Evolutionary conservation across 2,888 invertebrate species (phyloP), one percentile per base, ranked within the genome.

Genomic region (Drosophila colorata): DNA sequence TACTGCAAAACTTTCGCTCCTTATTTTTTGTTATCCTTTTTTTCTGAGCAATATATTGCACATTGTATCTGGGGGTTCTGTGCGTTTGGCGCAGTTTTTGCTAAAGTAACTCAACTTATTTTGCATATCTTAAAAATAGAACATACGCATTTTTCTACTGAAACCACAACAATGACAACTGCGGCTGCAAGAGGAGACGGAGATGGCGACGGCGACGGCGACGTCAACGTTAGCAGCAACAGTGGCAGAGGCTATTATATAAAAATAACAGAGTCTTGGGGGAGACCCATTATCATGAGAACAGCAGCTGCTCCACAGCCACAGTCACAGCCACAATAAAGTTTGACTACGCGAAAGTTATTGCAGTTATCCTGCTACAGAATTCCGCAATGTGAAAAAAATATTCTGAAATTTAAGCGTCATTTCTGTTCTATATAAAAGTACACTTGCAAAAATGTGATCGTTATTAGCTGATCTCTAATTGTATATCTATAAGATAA

Each of bases 61-160:
- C 59, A 77, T 64, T 77, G 74, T 70, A 70, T 64, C 40, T 56
- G 44, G 18, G 6, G 44, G 23, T 20, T 65, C 13, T 25, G 41
- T 58, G 47, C 52, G 55, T 33, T 33, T 49, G 31, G 16, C 33
- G n/a, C 7, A 40, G 40, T 44, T 33, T 38, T 43, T 53, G 33
- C 52, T 41, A 51, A 67, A 69, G 61, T 66, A 69, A 72, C 71
- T 86, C 78, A 78, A 80, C 80, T 78, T 80, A 74, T 74, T 82
- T 80, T 69, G 75, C 83, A 83, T 83, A 86, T 82, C 68, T 73
- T 80, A 52, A 68, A 70, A 80, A 80, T 71, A 60, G 55, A 75
- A 68, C 78, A 82, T 74, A 79, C 82, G 74, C 77, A 77, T 57
- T 70, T 61, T 66, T 68, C 33, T 33, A 31, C 52, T 65, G 14